Evolutionary conservation across 2,888 invertebrate genomes (phyloP), one percentile per base, ranked within the genome.

Genomic region (Holacanthella duospinosa): DNA sequence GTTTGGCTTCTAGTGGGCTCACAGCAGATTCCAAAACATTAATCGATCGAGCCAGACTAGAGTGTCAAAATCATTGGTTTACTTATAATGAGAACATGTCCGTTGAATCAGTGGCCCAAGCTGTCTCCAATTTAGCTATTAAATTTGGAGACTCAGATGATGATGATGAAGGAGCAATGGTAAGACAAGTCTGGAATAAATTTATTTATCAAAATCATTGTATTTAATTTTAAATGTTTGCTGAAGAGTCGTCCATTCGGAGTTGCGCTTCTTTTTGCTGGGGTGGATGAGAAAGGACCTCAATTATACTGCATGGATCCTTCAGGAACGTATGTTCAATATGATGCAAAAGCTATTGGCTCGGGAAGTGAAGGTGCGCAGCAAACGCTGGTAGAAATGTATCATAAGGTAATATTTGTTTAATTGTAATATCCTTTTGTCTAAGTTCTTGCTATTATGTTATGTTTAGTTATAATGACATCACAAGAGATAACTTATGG

Each of bases 301-400:
- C 93, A 93, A 75, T 77, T 97, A 66, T 97, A 87, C 82, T 97
- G 99, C 77, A 93, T 99, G 91, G 99, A 99, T 78, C 99, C 97
- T 6, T 96, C 95, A 48, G 96, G 96, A 29, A 99, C 99, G 0
- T 99, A 93, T 78, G 93, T 97, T 65, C 89, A 93, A 76, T 99
- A 93, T 78, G 90, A 94, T 75, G 99, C 99, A 36, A 99, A 99
- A 80, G 96, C 99, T 1, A 99, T 99, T 73, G 99, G 99, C 0
- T 97, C 99, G 0, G 99, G 97, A 43, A 94, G 94, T 72, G 99
- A 99, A 80, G 99, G 97, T 0, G 99, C 99, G 57, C 97, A 99
- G 77, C 97, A 99, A 78, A 93, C 93, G 75, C 79, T 87, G 55
- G 85, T 86, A 75, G 87, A 87, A 76, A 80, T 83, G 63, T 87